These are phyloP conservation scores for Scelioninae gen. 1 DNA, from an alignment of 2,888 invertebrate species.

Conservation along the genomic window DNA sequence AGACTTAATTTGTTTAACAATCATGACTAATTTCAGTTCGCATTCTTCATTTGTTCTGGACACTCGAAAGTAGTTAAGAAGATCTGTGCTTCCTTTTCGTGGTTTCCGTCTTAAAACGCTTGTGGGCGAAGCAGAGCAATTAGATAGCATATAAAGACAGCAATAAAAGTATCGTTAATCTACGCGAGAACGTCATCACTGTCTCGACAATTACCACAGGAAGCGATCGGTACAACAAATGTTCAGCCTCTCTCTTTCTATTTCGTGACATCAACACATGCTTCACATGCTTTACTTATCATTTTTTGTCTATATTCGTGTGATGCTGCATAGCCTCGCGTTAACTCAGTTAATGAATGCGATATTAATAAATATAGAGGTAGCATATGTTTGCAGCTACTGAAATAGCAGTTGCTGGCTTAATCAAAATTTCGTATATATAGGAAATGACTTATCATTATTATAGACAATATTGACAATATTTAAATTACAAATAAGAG, in stretches of 20 bases:
- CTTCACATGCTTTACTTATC: constrained; percentile 19
- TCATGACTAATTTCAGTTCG: constrained; percentile 54
- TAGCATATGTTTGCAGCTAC: constrained; percentile 1
- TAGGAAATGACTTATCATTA: neutral
- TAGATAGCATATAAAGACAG: constrained; percentile 76
- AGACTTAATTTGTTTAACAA: constrained; percentile 63
- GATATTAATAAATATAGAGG: constrained; percentile 33
- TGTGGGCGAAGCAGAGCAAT: constrained; percentile 78
- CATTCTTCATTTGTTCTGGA: constrained; percentile 48
- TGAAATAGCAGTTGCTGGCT: constrained; percentile 12
- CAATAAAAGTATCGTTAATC: constrained; percentile 81
- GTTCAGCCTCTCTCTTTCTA: constrained; percentile 16
- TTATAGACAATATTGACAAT: too few species aligned
- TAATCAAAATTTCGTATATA: neutral
- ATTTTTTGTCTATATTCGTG: constrained; percentile 32
- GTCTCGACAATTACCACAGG: constrained; percentile 77
- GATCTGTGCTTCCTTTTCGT: constrained; percentile 65
- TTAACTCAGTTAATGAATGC: constrained; percentile 40
- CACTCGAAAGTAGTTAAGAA: constrained; percentile 50
- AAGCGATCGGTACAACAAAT: constrained; percentile 71
- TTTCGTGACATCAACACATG: constrained; percentile 32
- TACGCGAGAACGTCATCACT: constrained; percentile 69
- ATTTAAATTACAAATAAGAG: too few species aligned
- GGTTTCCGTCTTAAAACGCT: constrained; percentile 62
- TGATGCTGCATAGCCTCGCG: constrained; percentile 22